A percentile compares a stretch with the other conserved stretches of the same genome.
These are phyloP conservation scores for Trimorus sp. DNA, from an alignment of 2,888 invertebrate species.

Conservation along the genomic window DNA sequence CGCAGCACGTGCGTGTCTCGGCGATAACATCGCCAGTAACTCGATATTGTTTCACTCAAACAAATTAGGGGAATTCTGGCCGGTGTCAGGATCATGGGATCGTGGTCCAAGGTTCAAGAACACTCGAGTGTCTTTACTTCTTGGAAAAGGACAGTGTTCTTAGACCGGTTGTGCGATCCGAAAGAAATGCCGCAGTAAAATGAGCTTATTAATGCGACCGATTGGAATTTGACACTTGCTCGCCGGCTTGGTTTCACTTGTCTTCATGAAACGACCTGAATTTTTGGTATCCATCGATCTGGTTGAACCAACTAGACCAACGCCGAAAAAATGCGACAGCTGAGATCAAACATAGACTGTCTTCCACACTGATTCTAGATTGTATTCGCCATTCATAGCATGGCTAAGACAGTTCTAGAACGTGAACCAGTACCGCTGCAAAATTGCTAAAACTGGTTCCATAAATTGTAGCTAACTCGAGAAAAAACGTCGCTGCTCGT, in stretches of 20 bases:
- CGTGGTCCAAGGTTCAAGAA: conserved; percentile 73
- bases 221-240: conserved; percentile 24
- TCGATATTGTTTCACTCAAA: conserved; percentile 81
- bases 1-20: conserved; percentile 77
- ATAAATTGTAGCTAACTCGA: no score
- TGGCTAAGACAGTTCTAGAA: no score
- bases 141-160: conserved; percentile 69
- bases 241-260: conserved; percentile 39
- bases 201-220: conserved; percentile 38
- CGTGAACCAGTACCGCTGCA: no score
- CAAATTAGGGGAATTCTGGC: conserved; percentile 78
- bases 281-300: no score
- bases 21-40: conserved; percentile 79
- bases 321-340: no score
- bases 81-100: conserved; percentile 69
- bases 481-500: no score
- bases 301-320: no score
- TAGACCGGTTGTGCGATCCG: conserved; percentile 51
- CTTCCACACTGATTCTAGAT: no score
- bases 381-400: no score
- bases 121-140: conserved; percentile 72
- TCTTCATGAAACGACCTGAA: no score
- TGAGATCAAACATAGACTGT: no score
- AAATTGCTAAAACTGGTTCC: no score
- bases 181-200: conserved; percentile 40